Percentiles rank a stretch among this genome's conserved stretches.
These are phyloP conservation scores for Thryonomys swinderianus DNA, from an alignment of 2,113 vertebrate genomes.

Conservation along the genomic window DNA sequence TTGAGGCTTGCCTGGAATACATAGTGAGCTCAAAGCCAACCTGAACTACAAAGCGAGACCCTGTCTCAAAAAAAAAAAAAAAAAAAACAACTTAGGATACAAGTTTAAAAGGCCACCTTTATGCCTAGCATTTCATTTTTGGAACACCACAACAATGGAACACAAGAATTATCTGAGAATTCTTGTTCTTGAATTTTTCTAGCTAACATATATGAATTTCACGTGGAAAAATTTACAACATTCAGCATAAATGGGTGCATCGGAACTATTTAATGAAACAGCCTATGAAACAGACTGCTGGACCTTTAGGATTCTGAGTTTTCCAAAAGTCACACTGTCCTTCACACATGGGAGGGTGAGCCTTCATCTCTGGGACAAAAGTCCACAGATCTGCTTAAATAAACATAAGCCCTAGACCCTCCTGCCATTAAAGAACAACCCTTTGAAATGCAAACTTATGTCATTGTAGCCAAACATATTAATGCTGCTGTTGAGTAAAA, in stretches of 20 bases:
- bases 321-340: neutral
- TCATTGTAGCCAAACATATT: neutral
- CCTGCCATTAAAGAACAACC: neutral
- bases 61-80: too few species aligned
- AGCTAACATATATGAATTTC: neutral
- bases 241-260: neutral
- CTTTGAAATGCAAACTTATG: conserved; percentile 13
- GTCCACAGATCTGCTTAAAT: neutral
- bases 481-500: conserved; percentile 1
- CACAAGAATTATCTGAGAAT: neutral
- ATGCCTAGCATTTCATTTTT: neutral
- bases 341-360: too few species aligned
- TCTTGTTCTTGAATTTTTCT: neutral
- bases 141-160: neutral
- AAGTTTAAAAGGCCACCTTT: neutral
- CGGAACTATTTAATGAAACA: conserved; percentile 1
- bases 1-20: too few species aligned
- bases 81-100: neutral
- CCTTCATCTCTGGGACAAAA: neutral
- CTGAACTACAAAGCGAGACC: too few species aligned
- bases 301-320: neutral
- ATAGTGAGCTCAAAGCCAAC: too few species aligned
- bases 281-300: neutral
- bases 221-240: neutral
- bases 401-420: neutral